These are phyloP conservation scores for Molossus molossus DNA, from an alignment of 2,797 vertebrate genomes.

Conservation along the genomic window DNA sequence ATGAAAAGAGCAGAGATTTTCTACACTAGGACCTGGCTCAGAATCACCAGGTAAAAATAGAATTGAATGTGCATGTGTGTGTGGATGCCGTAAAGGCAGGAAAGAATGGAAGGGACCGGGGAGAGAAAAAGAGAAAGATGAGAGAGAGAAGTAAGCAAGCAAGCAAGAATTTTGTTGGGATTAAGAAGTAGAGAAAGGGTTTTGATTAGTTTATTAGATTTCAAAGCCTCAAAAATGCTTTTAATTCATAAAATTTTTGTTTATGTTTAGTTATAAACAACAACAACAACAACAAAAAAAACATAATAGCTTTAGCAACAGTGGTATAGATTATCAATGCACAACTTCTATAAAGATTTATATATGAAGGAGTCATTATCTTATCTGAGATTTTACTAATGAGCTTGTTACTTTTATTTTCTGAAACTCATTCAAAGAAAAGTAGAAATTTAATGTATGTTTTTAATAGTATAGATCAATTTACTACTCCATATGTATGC, in stretches of 20 bases:
- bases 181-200: not conserved
- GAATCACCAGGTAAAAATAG: not conserved
- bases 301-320: not conserved
- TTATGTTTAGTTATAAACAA: not conserved
- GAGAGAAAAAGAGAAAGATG: no score
- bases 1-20: not conserved
- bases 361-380: not conserved
- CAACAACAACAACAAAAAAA: not conserved
- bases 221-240: not conserved
- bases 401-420: slow-evolving; percentile 35
- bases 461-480: slow-evolving; percentile 29
- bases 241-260: slow-evolving; percentile 1
- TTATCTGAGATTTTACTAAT: slow-evolving; percentile 45
- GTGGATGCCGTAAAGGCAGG: not conserved
- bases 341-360: not conserved
- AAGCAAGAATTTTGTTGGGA: not conserved
- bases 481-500: slow-evolving; percentile 70
- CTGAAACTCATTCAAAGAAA: slow-evolving; percentile 53
- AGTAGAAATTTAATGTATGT: slow-evolving; percentile 52
- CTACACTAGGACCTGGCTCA: not conserved
- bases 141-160: not conserved
- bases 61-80: not conserved
- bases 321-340: not conserved
- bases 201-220: not conserved
- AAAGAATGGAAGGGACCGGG: not conserved